Percentiles rank a stretch among this genome's conserved stretches.
Evolutionary conservation across 2,113 vertebrate species (phyloP).

Genomic region (Atlantisia rogersi): DNA sequence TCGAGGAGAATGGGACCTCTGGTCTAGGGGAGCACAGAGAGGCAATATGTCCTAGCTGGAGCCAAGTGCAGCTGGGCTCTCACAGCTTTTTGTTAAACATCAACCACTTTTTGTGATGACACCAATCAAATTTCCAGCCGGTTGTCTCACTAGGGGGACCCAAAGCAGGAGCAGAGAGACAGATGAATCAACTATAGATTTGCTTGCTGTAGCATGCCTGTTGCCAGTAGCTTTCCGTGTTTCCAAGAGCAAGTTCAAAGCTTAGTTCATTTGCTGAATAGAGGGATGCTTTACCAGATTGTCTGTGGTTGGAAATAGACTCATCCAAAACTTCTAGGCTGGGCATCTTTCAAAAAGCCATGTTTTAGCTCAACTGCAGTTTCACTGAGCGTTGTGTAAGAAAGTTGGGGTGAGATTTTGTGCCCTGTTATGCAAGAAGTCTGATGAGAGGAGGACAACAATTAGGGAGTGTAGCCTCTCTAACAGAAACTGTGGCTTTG

Average conservation of each 20-base stretch:
- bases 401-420: neutral
- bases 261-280: constrained; percentile 9
- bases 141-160: neutral
- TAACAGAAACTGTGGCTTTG: neutral
- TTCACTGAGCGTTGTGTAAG: neutral
- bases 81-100: neutral
- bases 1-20: rapidly evolving
- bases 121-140: neutral
- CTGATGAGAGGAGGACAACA: neutral
- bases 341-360: neutral
- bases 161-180: constrained; percentile 37
- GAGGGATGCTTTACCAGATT: constrained; percentile 11
- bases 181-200: constrained; percentile 33
- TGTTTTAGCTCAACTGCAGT: neutral
- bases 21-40: neutral
- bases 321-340: neutral
- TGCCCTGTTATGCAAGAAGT: neutral
- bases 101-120: neutral
- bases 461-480: neutral
- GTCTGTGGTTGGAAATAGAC: neutral
- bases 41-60: neutral
- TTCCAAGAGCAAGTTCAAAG: constrained; percentile 12
- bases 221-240: constrained; percentile 32
- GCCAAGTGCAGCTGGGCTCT: neutral
- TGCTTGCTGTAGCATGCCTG: neutral